Base-by-base conservation (phyloP, 2,888 invertebrate species). In the Napeogenes inachia region DNA sequence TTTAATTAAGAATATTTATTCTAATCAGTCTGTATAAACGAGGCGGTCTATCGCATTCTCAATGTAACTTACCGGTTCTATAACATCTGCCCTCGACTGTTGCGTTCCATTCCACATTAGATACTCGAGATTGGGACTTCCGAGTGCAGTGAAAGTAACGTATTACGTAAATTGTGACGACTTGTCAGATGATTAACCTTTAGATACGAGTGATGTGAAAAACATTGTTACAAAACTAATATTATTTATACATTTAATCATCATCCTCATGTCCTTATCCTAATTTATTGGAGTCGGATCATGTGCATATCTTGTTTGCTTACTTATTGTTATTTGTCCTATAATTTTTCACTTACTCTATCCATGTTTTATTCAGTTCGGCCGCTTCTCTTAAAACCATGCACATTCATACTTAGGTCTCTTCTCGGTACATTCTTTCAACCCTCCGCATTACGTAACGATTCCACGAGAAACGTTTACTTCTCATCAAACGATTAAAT, bases 11-110 rank as follows among this genome's bases (percentile, higher is more conserved):
- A 50, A 30, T 30, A 13, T 13, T 47, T 47, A 50, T 50, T 50
- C 30, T 50, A 30, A 70, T 60, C 82, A 77, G 0, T 69, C 80
- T 82, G 77, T 87, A 80, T 70, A 74, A 45, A 6, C 30, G 60
- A 63, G 54, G 63, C 59, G 61, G 65, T 66, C 67, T 66, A 72
- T 71, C 70, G 70, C 70, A 71, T 71, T 68, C 74, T 75, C 76
- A 72, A 72, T 71, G 79, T 76, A 70, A 71, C 79, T 77, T 89
- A 89, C 88, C 77, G 86, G 81, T 81, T 72, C 71, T 66, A 63
- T 77, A 81, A 85, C 89, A 89, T 89, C 89, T 89, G 89, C 78
- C 80, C 65, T 59, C 73, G 69, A 74, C 61, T 70, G 72, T 74
- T 69, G 69, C 72, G 67, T 69, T 70, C 59, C 65, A 55, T 65